These are phyloP conservation scores for Cerceris ruficornis DNA, from an alignment of 2,888 invertebrate species.

Conservation along the genomic window DNA sequence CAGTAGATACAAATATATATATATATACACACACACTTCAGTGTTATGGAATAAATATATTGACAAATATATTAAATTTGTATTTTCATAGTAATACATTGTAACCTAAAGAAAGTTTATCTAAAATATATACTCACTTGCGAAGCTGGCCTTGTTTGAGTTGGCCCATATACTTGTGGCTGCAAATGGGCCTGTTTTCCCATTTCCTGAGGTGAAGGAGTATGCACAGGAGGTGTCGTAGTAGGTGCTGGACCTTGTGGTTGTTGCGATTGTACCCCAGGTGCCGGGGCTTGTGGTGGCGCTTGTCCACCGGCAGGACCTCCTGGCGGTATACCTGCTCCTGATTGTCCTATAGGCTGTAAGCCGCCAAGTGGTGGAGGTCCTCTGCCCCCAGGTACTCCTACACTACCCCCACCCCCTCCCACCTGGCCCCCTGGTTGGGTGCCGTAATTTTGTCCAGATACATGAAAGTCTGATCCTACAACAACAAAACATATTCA, in stretches of 20 bases:
- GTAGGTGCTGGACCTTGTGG: constrained; percentile 76
- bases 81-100: too few species aligned
- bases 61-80: too few species aligned
- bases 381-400: constrained; percentile 77
- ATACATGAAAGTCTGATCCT: constrained; percentile 80
- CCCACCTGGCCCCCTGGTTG: constrained; percentile 80
- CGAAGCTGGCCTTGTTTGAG: constrained; percentile 70
- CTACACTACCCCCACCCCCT: constrained; percentile 77
- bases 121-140: constrained; percentile 64
- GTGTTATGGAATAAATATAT: too few species aligned
- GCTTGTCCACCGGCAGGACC: constrained; percentile 72
- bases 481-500: constrained; percentile 33
- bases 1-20: too few species aligned
- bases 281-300: constrained; percentile 71
- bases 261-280: constrained; percentile 75
- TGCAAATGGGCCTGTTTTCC: constrained; percentile 78
- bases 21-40: too few species aligned
- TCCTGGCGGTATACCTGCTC: constrained; percentile 76
- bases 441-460: constrained; percentile 79
- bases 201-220: constrained; percentile 78
- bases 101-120: too few species aligned
- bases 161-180: constrained; percentile 72
- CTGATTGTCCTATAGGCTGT: constrained; percentile 76
- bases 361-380: constrained; percentile 76
- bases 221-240: constrained; percentile 76